Base-by-base conservation (phyloP, 1,140 invertebrate species). In the Drosophila mojavensis region DNA sequence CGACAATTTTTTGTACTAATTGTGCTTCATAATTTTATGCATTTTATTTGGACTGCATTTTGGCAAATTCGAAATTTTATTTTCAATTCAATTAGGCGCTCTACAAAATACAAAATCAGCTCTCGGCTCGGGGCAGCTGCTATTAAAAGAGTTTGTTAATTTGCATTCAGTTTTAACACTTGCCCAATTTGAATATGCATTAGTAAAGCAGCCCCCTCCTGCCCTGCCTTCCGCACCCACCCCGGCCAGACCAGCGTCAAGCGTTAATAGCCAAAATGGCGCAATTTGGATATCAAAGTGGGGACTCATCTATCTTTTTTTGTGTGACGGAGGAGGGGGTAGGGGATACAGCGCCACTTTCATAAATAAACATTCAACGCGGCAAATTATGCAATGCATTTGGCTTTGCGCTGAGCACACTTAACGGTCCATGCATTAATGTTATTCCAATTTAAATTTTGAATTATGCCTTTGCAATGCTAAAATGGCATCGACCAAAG, bases 61-160 rank as follows among this genome's bases (percentile, higher is more conserved):
- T 61, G 41, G 24, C 43, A 4, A 79, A 51, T 60, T 60, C 28
- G 30, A 28, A 50, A 61, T 30, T 50, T 51, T 17, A 39, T 30
- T 50, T 51, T 17, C 1, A 69, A 78, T 84, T 83, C 55, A 81
- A 85, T 85, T 85, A 78, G 51, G 17, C 36, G 24, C 11, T 10
- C 51, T 47, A 33, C 24, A 41, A 24, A 9, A 41, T 9, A 9
- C 28, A 13, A 15, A 11, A 20, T 47, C 7, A 39, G 13, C 48
- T 17, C 47, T 45, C 5, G 39, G 6, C 28, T n/a, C 47, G 30
- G 33, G 64, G 41, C 81, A 70, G 65, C 68, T 84, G 81, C 63
- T 79, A 66, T 85, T 81, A 81, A 83, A 86, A 88, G 68, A 68
- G 67, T 83, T 80, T 75, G 80, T 77, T 89, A 79, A 89, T 86